These are phyloP conservation scores for Aviceda subcristata DNA, from an alignment of 2,113 vertebrate genomes.

Conservation along the genomic window DNA sequence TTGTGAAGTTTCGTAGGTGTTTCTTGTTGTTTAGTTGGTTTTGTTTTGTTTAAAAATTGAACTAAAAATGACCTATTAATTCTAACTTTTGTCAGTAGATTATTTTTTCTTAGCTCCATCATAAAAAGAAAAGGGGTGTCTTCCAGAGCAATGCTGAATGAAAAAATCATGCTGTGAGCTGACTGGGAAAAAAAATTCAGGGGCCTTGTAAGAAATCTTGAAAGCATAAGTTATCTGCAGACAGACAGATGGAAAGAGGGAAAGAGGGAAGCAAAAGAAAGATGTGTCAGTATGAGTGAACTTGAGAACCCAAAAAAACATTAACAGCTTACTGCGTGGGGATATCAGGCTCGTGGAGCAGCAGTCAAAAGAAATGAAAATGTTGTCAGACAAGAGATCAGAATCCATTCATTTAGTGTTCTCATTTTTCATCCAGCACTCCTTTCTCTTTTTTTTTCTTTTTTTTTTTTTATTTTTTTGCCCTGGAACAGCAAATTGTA, in stretches of 20 bases:
- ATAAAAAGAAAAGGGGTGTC: neutral
- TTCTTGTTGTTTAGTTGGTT: neutral
- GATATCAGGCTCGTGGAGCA: neutral
- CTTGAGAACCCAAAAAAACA: neutral
- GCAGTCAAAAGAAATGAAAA: slow-evolving; percentile 1
- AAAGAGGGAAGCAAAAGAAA: neutral
- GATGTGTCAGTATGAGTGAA: neutral
- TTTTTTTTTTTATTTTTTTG: neutral
- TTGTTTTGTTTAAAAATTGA: slow-evolving; percentile 34
- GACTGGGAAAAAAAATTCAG: neutral
- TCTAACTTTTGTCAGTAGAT: neutral
- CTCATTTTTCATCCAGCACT: neutral
- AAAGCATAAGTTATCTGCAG: neutral
- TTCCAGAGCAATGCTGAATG: neutral
- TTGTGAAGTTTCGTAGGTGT: slow-evolving; percentile 28
- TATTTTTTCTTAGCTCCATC: neutral
- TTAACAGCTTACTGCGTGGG: neutral
- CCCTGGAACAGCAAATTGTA: neutral
- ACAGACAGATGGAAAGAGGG: neutral
- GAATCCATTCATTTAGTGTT: neutral
- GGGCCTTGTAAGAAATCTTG: neutral
- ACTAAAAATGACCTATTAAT: neutral
- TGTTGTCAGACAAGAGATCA: neutral
- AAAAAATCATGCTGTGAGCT: neutral
- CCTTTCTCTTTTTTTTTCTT: neutral